phyloP scores from a whole-genome alignment of 23 tunicate genomes.

The Oikopleura vanhoeffeni region DNA sequence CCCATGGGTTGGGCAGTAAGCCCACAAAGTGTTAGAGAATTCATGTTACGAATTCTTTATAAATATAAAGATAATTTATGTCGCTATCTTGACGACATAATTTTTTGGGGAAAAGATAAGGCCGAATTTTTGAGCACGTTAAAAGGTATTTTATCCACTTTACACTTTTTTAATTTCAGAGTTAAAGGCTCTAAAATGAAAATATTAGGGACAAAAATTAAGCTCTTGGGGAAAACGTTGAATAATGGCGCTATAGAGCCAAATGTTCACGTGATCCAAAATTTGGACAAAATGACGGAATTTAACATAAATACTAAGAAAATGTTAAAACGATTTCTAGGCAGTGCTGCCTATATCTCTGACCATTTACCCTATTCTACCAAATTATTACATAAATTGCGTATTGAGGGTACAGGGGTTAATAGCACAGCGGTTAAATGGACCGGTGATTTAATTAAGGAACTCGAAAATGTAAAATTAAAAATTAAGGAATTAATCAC shows the following conservation, averaged over 20 bases:
- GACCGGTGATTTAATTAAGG: neutral
- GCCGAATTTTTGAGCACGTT: neutral
- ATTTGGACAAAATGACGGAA: neutral
- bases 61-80: neutral
- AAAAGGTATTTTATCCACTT: neutral
- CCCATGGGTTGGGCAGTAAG: conserved; percentile 3
- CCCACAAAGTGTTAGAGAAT: neutral
- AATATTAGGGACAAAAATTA: neutral
- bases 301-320: neutral
- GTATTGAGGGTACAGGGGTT: neutral
- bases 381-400: neutral
- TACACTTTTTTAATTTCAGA: neutral
- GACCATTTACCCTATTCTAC: neutral
- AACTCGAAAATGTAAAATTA: neutral
- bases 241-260: neutral
- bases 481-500: neutral
- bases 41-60: neutral
- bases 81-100: neutral
- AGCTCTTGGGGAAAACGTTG: neutral
- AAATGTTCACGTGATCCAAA: neutral
- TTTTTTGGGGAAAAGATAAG: neutral
- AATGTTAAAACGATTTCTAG: neutral
- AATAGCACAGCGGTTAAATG: neutral
- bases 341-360: neutral
- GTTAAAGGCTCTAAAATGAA: neutral